Evolutionary conservation across 2,113 vertebrate species (phyloP).

Genomic region (Porphyrio hochstetteri): DNA sequence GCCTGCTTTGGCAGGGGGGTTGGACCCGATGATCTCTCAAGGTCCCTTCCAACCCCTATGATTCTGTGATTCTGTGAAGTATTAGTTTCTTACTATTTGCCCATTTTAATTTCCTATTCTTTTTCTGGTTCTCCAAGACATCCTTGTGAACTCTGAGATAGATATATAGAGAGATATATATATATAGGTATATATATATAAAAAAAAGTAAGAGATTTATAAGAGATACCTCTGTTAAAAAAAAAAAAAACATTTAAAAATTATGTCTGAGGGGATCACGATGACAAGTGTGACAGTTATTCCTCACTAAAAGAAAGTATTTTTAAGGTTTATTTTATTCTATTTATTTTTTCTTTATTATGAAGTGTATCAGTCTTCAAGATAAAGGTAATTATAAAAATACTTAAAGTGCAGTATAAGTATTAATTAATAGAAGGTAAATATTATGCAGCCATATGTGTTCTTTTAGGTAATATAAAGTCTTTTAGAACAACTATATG

Average conservation of each 20-base stretch:
- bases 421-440: not conserved
- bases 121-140: not conserved
- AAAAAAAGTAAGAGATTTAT: not conserved
- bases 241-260: not conserved
- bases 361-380: not conserved
- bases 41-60: too few species aligned
- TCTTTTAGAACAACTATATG: not conserved
- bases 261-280: fast-evolving
- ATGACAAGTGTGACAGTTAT: not conserved
- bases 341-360: not conserved
- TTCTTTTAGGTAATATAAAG: not conserved
- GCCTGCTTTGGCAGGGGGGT: too few species aligned
- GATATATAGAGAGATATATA: too few species aligned
- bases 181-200: too few species aligned
- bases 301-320: not conserved
- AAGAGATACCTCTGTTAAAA: not conserved
- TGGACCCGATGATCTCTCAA: too few species aligned
- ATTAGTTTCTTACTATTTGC: not conserved
- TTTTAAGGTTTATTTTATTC: not conserved
- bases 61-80: too few species aligned
- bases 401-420: not conserved
- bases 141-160: not conserved
- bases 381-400: not conserved
- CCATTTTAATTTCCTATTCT: not conserved
- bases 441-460: not conserved